Base-by-base conservation (phyloP, 2,797 vertebrate genomes). In the Pempheris klunzingeri region DNA sequence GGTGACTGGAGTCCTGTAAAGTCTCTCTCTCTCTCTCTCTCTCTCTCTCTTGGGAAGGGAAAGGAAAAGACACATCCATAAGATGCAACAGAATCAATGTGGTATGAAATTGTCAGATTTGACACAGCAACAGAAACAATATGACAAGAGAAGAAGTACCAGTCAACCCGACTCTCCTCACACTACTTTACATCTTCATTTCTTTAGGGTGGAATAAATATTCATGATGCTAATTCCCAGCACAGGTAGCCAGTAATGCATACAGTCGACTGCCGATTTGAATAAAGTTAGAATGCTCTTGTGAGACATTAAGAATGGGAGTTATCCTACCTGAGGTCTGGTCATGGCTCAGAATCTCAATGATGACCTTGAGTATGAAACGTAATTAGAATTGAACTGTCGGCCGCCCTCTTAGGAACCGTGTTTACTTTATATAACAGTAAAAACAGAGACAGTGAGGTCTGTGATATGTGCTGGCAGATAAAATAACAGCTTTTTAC, bases 301-400 rank as follows among this genome's bases (percentile, higher is more conserved):
- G 52, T 67, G 64, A 69, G 46, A 65, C 32, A 50, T 77, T 46
- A 44, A 36, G 43, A 69, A 66, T 41, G 59, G 59, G 17, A 70
- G 41, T 7, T 3, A 20, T 74, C 44, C 44, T 1, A 38, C 49
- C 8, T 0, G 7, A 59, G 50, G 36, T 60, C 64, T 63, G 20
- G 15, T 50, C 74, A 49, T 70, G 65, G 62, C 36, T 57, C 7
- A 2, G 54, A 80, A 71, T 50, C 9, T 22, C 24, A 71, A 14
- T 14, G 13, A 67, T 50, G 75, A 85, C 77, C 57, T 84, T 83
- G 70, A 22, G 20, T 30, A 50, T 54, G 60, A 61, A 24, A 39
- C 15, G 10, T 30, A 28, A 62, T 74, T 47, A 59, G 52, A 71
- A 44, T 62, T 69, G 14, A 55, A 30, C 34, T 4, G 24, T 3